phyloP scores from a whole-genome alignment of 1,140 invertebrate species.

The Pogonognathellus flavescens region DNA sequence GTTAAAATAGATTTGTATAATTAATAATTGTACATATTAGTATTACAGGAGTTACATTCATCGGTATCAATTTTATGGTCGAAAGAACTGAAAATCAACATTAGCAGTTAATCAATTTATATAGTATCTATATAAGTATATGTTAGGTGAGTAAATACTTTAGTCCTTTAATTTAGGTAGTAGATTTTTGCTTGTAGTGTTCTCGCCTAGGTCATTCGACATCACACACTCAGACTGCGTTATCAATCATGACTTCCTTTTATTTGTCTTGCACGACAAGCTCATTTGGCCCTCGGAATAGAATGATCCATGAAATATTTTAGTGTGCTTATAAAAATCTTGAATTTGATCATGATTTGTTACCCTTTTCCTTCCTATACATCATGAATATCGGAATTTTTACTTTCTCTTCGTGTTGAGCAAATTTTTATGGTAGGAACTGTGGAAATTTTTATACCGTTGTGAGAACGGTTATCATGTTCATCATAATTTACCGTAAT shows the following conservation, averaged over 20 bases:
- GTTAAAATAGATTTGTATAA: too few species aligned
- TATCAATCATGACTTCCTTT: background rate
- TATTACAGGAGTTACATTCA: too few species aligned
- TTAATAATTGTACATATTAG: too few species aligned
- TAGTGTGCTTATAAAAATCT: background rate
- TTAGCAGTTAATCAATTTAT: too few species aligned
- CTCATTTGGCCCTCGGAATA: background rate
- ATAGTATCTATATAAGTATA: too few species aligned
- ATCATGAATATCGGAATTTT: background rate
- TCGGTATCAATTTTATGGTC: too few species aligned
- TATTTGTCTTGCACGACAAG: background rate
- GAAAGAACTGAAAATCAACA: too few species aligned
- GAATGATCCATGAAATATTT: conserved; percentile 13
- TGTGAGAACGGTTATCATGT: background rate
- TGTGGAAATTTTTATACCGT: background rate
- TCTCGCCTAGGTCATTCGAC: too few species aligned
- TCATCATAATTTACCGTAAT: background rate
- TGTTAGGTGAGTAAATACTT: too few species aligned
- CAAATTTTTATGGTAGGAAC: background rate
- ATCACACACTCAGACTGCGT: background rate
- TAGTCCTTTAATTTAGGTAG: too few species aligned
- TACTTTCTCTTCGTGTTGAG: background rate
- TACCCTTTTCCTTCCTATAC: background rate
- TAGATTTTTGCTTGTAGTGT: too few species aligned
- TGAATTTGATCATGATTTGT: background rate